phyloP scores from a whole-genome alignment of 2,888 invertebrate genomes.

The Stramonita haemastoma region DNA sequence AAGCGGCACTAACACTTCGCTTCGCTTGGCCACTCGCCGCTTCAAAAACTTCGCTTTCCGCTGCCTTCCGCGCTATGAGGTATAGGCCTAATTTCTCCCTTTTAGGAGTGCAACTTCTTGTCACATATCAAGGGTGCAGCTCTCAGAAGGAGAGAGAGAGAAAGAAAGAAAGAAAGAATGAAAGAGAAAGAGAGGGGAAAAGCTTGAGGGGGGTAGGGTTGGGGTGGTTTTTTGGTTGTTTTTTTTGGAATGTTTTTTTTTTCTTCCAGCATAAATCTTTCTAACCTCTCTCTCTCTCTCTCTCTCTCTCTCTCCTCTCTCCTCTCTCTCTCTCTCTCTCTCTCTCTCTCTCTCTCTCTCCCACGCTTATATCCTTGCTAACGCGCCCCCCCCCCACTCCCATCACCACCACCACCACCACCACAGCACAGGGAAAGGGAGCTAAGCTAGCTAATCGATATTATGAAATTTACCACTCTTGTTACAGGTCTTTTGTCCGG shows the following conservation, averaged over 20 bases:
- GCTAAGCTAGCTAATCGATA: not conserved
- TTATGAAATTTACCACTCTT: conserved; percentile 22
- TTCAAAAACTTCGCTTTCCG: not conserved
- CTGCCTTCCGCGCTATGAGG: not conserved
- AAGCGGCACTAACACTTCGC: not conserved
- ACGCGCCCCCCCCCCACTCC: not conserved
- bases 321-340: not conserved
- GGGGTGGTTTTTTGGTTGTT: too few relatives aligned
- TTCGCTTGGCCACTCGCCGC: not conserved
- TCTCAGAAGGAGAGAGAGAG: not conserved
- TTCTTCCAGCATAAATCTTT: too few relatives aligned
- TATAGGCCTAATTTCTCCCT: conserved; percentile 22
- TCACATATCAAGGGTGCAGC: not conserved
- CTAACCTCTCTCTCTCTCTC: not conserved
- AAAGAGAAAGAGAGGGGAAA: not conserved
- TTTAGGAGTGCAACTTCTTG: conserved; percentile 26
- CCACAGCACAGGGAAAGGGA: not conserved
- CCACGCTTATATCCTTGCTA: not conserved
- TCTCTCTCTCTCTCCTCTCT: not conserved
- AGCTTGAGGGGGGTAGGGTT: not conserved
- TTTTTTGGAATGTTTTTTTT: too few relatives aligned
- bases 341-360: not conserved
- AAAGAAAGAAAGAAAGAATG: not conserved
- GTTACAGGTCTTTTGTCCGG: conserved; percentile 26
- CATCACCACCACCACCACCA: not conserved